These are phyloP conservation scores for Clinocottus analis DNA, from an alignment of 2,113 vertebrate genomes.

Conservation along the genomic window DNA sequence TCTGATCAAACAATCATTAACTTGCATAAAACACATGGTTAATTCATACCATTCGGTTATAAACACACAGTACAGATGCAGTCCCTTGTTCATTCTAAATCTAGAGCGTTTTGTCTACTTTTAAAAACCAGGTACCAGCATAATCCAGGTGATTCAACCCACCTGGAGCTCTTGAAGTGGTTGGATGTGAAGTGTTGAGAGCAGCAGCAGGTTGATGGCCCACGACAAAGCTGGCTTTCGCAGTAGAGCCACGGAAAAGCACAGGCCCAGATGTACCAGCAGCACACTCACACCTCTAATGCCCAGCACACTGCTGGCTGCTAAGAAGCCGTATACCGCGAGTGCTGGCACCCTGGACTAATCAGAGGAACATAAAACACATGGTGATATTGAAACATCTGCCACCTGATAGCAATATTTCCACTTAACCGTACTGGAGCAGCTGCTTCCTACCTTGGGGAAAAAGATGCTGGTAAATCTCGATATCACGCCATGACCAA, in stretches of 20 bases:
- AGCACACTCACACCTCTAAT: slow-evolving; percentile 86
- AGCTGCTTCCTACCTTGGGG: slow-evolving; percentile 83
- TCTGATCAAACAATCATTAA: neutral
- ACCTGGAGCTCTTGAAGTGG: slow-evolving; percentile 91
- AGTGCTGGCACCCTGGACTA: slow-evolving; percentile 88
- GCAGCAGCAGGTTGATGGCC: slow-evolving; percentile 88
- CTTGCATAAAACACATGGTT: neutral
- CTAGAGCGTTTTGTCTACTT: neutral
- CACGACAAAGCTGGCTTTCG: slow-evolving; percentile 85
- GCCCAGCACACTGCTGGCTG: slow-evolving; percentile 88
- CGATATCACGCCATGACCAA: slow-evolving; percentile 88
- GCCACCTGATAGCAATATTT: neutral
- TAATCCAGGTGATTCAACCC: slow-evolving; percentile 12
- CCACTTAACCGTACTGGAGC: neutral
- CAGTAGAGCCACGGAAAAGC: slow-evolving; percentile 89
- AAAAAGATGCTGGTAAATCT: slow-evolving; percentile 79
- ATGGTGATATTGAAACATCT: neutral
- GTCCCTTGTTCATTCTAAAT: neutral
- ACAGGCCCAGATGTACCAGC: slow-evolving; percentile 86
- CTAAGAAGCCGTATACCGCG: slow-evolving; percentile 87
- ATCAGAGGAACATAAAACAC: slow-evolving; percentile 40
- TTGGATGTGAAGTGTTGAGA: slow-evolving; percentile 87
- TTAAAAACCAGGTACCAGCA: neutral
- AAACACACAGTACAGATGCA: neutral
- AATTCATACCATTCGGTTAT: neutral